These are phyloP conservation scores for Nemurella pictetii DNA, from an alignment of 2,888 invertebrate species.

Conservation along the genomic window DNA sequence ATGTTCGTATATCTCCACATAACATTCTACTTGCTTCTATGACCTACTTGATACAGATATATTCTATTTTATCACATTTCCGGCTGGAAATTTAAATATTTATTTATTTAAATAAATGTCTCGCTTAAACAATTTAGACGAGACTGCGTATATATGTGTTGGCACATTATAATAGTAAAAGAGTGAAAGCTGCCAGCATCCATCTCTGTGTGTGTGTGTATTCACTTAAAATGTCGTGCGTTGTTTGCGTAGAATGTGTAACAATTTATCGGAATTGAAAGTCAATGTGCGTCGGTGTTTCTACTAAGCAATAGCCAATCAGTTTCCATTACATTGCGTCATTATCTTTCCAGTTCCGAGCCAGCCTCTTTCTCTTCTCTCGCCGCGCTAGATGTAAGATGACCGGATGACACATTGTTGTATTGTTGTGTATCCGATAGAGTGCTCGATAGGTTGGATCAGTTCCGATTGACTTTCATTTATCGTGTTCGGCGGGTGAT, in stretches of 20 bases:
- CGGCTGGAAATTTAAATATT: not conserved
- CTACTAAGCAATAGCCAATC: not conserved
- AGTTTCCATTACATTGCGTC: not conserved
- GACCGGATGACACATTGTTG: not conserved
- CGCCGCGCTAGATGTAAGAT: too few species aligned
- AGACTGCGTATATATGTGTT: not conserved
- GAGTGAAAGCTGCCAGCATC: not conserved
- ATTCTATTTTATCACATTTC: conserved; percentile 8
- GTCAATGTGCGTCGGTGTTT: not conserved
- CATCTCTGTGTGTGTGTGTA: not conserved
- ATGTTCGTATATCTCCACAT: not conserved
- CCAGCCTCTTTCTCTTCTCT: not conserved
- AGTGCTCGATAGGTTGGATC: too few species aligned
- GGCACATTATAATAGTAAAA: not conserved
- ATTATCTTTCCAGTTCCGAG: not conserved
- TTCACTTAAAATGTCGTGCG: not conserved
- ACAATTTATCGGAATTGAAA: not conserved
- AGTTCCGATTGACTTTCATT: not conserved
- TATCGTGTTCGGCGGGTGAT: not conserved
- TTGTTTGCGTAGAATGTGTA: not conserved
- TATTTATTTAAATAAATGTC: not conserved
- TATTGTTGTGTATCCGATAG: not conserved
- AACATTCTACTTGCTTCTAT: not conserved
- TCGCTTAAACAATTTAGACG: not conserved
- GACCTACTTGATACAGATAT: conserved; percentile 1